phyloP scores from a whole-genome alignment of 2,797 vertebrate genomes.

The Loris lydekkerianus region DNA sequence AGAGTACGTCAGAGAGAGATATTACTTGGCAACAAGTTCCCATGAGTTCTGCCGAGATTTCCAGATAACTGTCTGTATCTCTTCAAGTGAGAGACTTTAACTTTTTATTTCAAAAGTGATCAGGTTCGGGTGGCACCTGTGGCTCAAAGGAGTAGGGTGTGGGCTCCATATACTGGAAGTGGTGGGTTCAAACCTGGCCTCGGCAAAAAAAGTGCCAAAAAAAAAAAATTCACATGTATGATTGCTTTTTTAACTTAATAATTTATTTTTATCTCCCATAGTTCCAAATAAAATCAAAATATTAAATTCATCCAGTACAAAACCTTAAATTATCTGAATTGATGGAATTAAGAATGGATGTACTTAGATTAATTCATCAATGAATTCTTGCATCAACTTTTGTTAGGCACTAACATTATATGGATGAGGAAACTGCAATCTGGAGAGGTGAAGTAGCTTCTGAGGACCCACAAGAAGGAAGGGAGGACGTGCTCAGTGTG shows the following conservation, averaged over 20 bases:
- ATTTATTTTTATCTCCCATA: not conserved
- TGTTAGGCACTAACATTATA: not conserved
- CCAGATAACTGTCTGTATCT: not conserved
- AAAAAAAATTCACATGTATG: not conserved
- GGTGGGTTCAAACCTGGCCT: no score
- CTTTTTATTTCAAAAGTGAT: not conserved
- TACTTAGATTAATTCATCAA: not conserved
- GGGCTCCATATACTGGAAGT: no score
- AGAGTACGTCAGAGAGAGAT: not conserved
- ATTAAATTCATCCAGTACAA: not conserved
- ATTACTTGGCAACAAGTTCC: not conserved
- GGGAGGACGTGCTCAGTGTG: not conserved
- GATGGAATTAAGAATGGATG: not conserved
- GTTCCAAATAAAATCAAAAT: slow-evolving; percentile 39
- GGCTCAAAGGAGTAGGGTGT: no score
- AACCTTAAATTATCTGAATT: not conserved
- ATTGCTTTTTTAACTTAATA: not conserved
- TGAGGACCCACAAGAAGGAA: not conserved
- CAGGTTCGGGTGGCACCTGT: not conserved
- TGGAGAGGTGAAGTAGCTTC: not conserved
- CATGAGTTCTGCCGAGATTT: not conserved
- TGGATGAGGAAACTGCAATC: not conserved
- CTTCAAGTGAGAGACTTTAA: not conserved
- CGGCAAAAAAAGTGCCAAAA: no score
- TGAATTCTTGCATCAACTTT: not conserved